Evolutionary conservation across 2,888 invertebrate genomes (phyloP), one percentile per base, ranked within the genome.

Genomic region (Microplitis manilae): DNA sequence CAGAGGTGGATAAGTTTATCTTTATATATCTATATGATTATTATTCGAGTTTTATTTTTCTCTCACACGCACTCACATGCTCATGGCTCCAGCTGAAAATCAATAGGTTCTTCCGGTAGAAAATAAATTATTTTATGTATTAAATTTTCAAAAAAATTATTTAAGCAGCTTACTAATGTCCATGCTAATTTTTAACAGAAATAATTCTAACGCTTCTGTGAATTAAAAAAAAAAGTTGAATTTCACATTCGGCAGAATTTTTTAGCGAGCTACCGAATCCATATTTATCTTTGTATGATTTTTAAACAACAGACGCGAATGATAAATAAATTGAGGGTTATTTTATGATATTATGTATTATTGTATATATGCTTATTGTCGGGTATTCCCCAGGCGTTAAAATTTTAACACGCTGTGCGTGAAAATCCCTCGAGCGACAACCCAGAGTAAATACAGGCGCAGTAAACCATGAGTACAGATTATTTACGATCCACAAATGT

Each of bases 401-500:
- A 79, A 77, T 78, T 77, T 78, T 78, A 69, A 79, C 78, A 73
- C 74, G 77, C 78, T 74, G 77, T 76, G 78, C 76, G 68, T 78
- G 75, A 77, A 80, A 73, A 79, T 77, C 76, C 78, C 76, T 62
- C 61, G 72, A 67, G 74, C 38, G 68, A 59, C 59, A 65, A 67
- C 74, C 73, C 67, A 73, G 68, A 38, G 72, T 39, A 73, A 77
- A 67, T 62, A 62, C 73, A 71, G 68, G 74, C 64, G 80, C 72
- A 75, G 69, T 67, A 76, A 69, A 78, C 76, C 78, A 75, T 73
- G 76, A 79, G 75, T 75, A 79, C 75, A 81, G 79, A 83, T 84
- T 84, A 84, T 84, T 83, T 84, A 84, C 81, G 83, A 81, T 79
- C 82, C 79, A 81, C 80, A 81, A 84, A 84, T 83, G 84, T 83